phyloP scores from a whole-genome alignment of 2,113 vertebrate species.

The Bujurquina vittata region DNA sequence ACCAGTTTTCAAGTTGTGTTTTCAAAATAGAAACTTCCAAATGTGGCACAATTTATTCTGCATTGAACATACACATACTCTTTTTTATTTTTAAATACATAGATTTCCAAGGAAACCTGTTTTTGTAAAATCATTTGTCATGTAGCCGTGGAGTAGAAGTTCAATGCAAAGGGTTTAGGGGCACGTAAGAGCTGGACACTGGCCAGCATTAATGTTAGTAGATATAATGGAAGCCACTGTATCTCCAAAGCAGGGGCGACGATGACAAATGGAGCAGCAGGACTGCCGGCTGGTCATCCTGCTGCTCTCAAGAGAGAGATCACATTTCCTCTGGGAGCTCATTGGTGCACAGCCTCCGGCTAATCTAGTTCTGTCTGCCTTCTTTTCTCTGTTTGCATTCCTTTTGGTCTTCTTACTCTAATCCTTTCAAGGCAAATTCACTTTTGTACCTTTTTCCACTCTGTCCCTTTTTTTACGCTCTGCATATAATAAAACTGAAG shows the following conservation, averaged over 20 bases:
- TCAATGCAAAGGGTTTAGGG: background rate
- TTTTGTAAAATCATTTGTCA: background rate
- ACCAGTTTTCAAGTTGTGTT: conserved; percentile 22
- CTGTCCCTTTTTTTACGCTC: background rate
- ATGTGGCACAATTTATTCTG: background rate
- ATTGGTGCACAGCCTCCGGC: conserved; percentile 21
- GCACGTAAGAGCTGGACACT: conserved; percentile 1
- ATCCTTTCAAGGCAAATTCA: background rate
- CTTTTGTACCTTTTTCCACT: background rate
- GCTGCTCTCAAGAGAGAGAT: conserved; percentile 25
- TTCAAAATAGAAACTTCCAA: background rate
- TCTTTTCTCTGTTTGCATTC: conserved; percentile 10
- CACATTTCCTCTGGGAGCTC: conserved; percentile 35
- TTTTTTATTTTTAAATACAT: background rate
- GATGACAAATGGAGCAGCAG: conserved; percentile 55
- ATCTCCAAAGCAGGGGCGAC: conserved; percentile 41
- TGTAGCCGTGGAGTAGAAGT: background rate
- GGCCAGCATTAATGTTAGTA: conserved; percentile 20
- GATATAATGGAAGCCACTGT: conserved; percentile 44
- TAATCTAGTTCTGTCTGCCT: conserved; percentile 45
- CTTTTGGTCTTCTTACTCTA: background rate
- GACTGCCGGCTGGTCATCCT: conserved; percentile 5
- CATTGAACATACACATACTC: background rate
- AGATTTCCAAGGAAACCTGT: background rate
- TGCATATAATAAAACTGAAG: background rate